Evolutionary conservation across 2,797 vertebrate species (phyloP).

Genomic region (Hafferia zeledoni): DNA sequence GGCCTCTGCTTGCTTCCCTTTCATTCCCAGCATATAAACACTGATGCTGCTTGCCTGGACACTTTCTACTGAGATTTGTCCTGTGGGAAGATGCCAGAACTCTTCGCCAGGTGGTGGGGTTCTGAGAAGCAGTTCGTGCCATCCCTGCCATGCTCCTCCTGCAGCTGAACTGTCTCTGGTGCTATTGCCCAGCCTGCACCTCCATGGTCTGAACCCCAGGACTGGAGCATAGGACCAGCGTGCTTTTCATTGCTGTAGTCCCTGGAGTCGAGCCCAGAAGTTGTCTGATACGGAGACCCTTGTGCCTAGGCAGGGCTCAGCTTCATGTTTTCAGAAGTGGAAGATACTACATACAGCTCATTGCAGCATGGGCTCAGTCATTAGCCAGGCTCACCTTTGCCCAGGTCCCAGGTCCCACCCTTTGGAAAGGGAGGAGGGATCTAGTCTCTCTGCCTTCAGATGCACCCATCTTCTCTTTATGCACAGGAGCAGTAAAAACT

Average conservation of each 20-base stretch:
- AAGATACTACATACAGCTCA: neutral
- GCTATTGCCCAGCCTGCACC: neutral
- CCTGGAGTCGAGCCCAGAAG: neutral
- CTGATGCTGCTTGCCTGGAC: neutral
- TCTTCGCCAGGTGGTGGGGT: neutral
- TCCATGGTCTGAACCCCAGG: neutral
- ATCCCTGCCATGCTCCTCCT: neutral
- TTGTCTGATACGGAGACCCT: neutral
- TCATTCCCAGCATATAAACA: neutral
- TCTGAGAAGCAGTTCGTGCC: neutral
- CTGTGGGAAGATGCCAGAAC: neutral
- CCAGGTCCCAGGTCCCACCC: neutral
- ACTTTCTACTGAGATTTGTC: neutral
- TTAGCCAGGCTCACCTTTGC: accelerated
- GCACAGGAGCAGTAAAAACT: neutral
- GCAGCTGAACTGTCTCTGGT: neutral
- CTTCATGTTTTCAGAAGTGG: neutral
- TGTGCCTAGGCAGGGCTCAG: neutral
- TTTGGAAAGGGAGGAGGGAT: neutral
- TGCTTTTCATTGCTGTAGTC: neutral
- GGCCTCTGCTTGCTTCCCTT: neutral
- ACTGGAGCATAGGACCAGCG: neutral
- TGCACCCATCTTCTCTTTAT: neutral
- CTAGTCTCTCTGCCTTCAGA: neutral
- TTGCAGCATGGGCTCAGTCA: neutral